A percentile compares a stretch with the other conserved stretches of the same genome.
phyloP scores from a whole-genome alignment of 2,113 vertebrate genomes.

The Corynorhinus townsendii region DNA sequence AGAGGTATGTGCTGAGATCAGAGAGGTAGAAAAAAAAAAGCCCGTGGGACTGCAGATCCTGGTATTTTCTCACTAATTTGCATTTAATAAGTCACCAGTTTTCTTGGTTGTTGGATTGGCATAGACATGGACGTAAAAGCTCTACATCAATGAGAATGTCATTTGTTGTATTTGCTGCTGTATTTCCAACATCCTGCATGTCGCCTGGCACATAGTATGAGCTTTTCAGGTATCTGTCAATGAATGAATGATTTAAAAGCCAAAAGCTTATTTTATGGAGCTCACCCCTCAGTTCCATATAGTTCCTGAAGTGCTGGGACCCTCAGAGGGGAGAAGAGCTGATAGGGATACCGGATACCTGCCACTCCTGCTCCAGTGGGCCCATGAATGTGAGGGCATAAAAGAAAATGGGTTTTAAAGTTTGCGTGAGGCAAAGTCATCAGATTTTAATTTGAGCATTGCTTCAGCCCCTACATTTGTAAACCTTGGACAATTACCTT shows the following conservation, averaged over 20 bases:
- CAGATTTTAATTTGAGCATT: background rate
- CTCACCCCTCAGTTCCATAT: background rate
- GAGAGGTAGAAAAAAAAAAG: background rate
- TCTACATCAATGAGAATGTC: background rate
- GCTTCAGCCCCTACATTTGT: background rate
- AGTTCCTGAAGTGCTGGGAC: background rate
- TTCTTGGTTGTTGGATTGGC: background rate
- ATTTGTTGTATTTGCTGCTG: background rate
- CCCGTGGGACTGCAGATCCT: background rate
- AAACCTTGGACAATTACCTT: background rate
- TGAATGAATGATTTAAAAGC: background rate
- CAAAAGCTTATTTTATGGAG: background rate
- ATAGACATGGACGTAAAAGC: background rate
- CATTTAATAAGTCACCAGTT: background rate
- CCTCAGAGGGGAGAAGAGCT: background rate
- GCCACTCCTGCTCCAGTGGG: background rate
- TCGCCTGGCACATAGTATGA: background rate
- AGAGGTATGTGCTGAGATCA: background rate
- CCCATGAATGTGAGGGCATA: background rate
- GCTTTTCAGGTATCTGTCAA: background rate
- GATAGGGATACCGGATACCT: background rate
- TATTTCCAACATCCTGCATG: background rate
- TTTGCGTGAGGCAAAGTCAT: background rate
- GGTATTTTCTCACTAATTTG: background rate
- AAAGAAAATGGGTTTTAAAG: background rate